Conservation (phyloP, 1,140 invertebrate species). For the Stegodyphus dumicola region DNA sequence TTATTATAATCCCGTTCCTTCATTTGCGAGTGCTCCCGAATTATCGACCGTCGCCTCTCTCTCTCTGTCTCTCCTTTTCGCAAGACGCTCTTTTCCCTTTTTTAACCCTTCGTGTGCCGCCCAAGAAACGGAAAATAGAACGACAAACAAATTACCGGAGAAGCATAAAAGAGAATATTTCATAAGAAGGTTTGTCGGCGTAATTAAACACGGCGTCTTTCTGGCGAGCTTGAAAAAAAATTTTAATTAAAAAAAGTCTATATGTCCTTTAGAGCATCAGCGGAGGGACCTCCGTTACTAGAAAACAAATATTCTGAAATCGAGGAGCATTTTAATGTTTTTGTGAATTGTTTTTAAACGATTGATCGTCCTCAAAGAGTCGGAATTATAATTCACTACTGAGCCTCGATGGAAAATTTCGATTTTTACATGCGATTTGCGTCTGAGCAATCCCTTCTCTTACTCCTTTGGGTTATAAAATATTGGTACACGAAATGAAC, state of each 20-base stretch:
- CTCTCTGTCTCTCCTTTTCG: constrained; percentile 14
- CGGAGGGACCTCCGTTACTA: neutral
- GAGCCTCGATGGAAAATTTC: no score
- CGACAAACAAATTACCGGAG: constrained; percentile 53
- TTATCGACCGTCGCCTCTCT: constrained; percentile 42
- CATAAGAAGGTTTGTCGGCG: constrained; percentile 50
- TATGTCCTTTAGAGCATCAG: constrained; percentile 13
- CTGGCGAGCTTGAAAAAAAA: constrained; percentile 21
- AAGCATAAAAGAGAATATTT: constrained; percentile 53
- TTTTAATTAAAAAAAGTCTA: neutral
- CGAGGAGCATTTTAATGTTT: neutral
- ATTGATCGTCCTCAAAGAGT: neutral
- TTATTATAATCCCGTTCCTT: constrained; percentile 34
- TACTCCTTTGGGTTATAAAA: no score
- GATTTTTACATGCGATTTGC: no score
- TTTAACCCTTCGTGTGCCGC: constrained; percentile 41
- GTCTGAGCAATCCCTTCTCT: no score
- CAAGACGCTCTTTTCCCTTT: neutral
- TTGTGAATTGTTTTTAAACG: neutral
- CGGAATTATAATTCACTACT: neutral
- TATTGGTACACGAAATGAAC: no score
- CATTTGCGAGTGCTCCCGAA: constrained; percentile 49
- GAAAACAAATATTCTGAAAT: constrained; percentile 36
- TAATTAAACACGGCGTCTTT: constrained; percentile 58
- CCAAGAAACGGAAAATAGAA: constrained; percentile 37